Base-by-base conservation (phyloP, 35 echinoderm and acorn worm genomes). In the Apostichopus californicus region DNA sequence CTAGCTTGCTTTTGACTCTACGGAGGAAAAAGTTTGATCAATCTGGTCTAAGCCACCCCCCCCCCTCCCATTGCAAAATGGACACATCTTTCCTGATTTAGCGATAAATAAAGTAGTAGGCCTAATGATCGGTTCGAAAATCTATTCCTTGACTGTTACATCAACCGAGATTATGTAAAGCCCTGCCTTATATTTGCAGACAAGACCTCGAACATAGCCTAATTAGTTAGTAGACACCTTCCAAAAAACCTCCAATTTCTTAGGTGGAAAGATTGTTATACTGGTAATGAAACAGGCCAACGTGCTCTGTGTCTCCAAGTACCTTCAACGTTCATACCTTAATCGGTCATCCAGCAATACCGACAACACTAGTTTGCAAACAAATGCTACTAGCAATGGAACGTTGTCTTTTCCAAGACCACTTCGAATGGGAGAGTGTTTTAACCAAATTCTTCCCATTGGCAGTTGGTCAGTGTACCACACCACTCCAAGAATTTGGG, bases 261-360 rank as follows among this genome's bases (percentile, higher is more conserved):
- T 5, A 20, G 6, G 20, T 20, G 17, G 20, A 75, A 75, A 46
- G 34, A 46, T 46, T 46, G 34, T 46, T 46, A 46, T 46, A 3
- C 3, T 46, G 34, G 34, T 46, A 46, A 46, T 46, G 34, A 46
- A 46, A 46, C 34, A 46, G 34, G 34, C 34, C 34, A 46, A 46
- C 34, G 34, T 46, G 34, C 34, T 46, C 34, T 46, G 34, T 46
- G 34, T 2, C 34, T 46, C 34, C 34, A 46, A 46, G 34, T 46
- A 46, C 34, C 34, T 46, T 46, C 34, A 7, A 75, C 71, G 14
- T n/a, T 6, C 17, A 7, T 85, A 85, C 81, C 81, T 85, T 15
- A 85, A 58, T 11, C 81, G 81, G 18, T 85, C 81, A 85, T 85
- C 81, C 81, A 85, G 57, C 56, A 85, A 15, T 58, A 85, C 15